A percentile compares a stretch with the other conserved stretches of the same genome.
Evolutionary conservation across 2,888 invertebrate genomes (phyloP).

Genomic region (Fragum fragum): DNA sequence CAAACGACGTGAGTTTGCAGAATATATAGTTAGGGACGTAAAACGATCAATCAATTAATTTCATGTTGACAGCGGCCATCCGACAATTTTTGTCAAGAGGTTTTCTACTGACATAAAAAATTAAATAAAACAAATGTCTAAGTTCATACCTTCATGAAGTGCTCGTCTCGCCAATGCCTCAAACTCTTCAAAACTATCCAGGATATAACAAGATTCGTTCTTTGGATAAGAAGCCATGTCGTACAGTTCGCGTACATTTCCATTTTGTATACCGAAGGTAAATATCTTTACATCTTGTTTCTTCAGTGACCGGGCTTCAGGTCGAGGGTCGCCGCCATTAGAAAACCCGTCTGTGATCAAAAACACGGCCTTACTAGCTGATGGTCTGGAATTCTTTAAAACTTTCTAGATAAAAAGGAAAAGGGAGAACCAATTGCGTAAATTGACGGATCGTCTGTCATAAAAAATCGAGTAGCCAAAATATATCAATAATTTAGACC

Average conservation of each 20-base stretch:
- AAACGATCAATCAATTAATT: too few species aligned
- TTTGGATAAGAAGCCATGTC: constrained; percentile 90
- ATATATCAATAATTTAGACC: too few species aligned
- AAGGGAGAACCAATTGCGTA: too few species aligned
- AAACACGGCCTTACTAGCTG: constrained; percentile 89
- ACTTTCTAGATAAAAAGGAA: constrained; percentile 79
- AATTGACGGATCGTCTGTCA: too few species aligned
- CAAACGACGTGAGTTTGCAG: too few species aligned
- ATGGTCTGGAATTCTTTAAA: constrained; percentile 79
- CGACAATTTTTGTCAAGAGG: too few species aligned
- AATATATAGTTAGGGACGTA: too few species aligned
- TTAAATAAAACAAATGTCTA: too few species aligned
- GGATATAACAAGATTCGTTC: constrained; percentile 90
- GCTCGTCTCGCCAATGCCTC: constrained; percentile 91
- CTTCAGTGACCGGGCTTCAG: constrained; percentile 89
- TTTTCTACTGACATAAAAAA: too few species aligned
- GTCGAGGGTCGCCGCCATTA: constrained; percentile 91
- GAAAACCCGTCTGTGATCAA: constrained; percentile 92
- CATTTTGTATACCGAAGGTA: constrained; percentile 90
- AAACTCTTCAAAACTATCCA: constrained; percentile 91
- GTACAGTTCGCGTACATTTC: constrained; percentile 89
- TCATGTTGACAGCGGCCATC: too few species aligned
- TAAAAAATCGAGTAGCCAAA: too few species aligned
- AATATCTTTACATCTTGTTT: constrained; percentile 87
- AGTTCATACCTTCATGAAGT: constrained; percentile 90